Conservation (phyloP, 2,888 invertebrate species). For the Tipula lateralis region DNA sequence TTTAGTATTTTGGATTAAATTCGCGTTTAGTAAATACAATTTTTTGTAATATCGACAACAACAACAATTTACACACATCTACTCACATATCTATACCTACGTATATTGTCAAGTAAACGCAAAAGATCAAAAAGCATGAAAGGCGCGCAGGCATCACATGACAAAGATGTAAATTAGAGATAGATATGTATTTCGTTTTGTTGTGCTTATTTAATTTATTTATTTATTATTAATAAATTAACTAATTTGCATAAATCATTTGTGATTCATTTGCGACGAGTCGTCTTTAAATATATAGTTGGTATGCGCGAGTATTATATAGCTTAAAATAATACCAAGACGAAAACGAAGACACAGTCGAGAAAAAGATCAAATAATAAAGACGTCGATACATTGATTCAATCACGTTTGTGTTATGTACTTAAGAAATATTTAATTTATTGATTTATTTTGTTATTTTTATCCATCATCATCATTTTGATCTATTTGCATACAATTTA, state of each 20-base stretch:
- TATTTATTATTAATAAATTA: constrained; percentile 19
- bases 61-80: background rate
- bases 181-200: background rate
- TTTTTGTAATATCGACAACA: background rate
- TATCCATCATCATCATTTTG: background rate
- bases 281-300: background rate
- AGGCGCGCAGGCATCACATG: constrained; percentile 1
- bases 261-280: constrained; percentile 24
- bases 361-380: background rate
- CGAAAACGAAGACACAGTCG: background rate
- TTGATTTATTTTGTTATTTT: background rate
- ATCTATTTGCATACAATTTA: background rate
- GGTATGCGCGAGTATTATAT: background rate
- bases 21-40: background rate
- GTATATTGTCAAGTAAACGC: background rate
- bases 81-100: background rate
- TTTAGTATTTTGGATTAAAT: background rate
- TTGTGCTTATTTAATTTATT: background rate
- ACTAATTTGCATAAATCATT: constrained; percentile 1
- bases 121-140: background rate
- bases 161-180: constrained; percentile 9
- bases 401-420: constrained; percentile 11
- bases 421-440: background rate
- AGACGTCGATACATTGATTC: constrained; percentile 19
- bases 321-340: background rate